These are phyloP conservation scores for Dendrolimus kikuchii DNA, from an alignment of 1,140 invertebrate species.

Conservation along the genomic window DNA sequence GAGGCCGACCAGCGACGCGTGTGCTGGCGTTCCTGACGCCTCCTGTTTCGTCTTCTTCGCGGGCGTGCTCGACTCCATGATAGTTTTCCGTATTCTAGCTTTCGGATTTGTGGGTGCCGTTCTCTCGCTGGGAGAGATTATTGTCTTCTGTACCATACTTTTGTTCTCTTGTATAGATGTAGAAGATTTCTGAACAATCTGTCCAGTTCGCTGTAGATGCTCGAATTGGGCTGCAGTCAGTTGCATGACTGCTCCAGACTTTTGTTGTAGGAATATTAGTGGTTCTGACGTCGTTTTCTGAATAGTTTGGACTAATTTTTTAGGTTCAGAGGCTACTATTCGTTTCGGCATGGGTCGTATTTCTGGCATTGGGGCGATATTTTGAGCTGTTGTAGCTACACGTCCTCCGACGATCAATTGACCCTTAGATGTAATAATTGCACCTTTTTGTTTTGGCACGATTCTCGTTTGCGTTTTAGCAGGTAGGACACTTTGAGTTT, in stretches of 20 bases:
- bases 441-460: conserved; percentile 57
- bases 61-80: conserved; percentile 31
- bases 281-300: conserved; percentile 50
- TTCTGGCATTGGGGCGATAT: conserved; percentile 61
- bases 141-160: conserved; percentile 55
- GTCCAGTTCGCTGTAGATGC: conserved; percentile 63
- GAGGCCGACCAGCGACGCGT: conserved; percentile 23
- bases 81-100: conserved; percentile 36
- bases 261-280: conserved; percentile 59
- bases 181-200: conserved; percentile 53
- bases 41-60: conserved; percentile 52
- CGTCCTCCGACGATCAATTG: conserved; percentile 65
- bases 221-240: conserved; percentile 65
- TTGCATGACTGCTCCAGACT: conserved; percentile 61
- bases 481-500: conserved; percentile 24
- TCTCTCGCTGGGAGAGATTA: conserved; percentile 35
- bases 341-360: conserved; percentile 49
- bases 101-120: conserved; percentile 31
- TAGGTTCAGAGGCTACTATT: conserved; percentile 41
- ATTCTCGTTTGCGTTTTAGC: conserved; percentile 47
- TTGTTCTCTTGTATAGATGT: conserved; percentile 39
- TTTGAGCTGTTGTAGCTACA: conserved; percentile 54
- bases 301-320: conserved; percentile 47
- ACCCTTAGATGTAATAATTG: conserved; percentile 71
- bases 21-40: conserved; percentile 37